These are phyloP conservation scores for Nezara viridula DNA, from an alignment of 2,888 invertebrate species.

Conservation along the genomic window DNA sequence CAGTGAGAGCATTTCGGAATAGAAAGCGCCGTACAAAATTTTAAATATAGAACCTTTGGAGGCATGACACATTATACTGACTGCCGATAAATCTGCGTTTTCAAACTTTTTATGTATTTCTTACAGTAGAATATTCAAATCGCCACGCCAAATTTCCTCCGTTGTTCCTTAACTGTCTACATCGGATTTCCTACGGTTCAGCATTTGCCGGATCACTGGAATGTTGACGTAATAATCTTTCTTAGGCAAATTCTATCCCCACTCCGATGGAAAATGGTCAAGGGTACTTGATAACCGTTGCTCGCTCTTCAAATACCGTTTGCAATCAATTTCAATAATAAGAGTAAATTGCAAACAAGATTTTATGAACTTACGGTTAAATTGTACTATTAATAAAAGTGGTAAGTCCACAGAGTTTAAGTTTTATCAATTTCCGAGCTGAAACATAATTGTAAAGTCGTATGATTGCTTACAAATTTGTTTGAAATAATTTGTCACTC, in stretches of 20 bases:
- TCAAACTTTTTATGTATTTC: not conserved
- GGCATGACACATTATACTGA: not conserved
- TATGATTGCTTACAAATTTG: no score
- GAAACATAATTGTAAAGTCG: no score
- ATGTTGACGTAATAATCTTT: constrained; percentile 2
- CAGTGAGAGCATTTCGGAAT: no score
- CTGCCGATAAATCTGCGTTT: not conserved
- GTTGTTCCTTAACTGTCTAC: not conserved
- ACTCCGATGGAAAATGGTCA: not conserved
- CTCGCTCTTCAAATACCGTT: not conserved
- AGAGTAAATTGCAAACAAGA: not conserved
- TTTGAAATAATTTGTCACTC: no score
- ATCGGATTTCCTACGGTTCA: constrained; percentile 1
- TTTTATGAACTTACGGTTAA: no score
- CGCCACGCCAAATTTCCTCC: not conserved
- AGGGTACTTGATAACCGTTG: not conserved
- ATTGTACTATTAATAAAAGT: no score
- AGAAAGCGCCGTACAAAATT: not conserved
- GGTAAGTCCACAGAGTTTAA: no score
- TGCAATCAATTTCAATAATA: not conserved
- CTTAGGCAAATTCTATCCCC: not conserved
- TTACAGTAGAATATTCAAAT: not conserved
- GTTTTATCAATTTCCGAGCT: no score
- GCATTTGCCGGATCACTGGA: constrained; percentile 13
- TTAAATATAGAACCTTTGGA: not conserved